Percentiles rank a stretch among this genome's conserved stretches.
Evolutionary conservation across 2,888 invertebrate species (phyloP).

Genomic region (Pristionchus entomophagus): DNA sequence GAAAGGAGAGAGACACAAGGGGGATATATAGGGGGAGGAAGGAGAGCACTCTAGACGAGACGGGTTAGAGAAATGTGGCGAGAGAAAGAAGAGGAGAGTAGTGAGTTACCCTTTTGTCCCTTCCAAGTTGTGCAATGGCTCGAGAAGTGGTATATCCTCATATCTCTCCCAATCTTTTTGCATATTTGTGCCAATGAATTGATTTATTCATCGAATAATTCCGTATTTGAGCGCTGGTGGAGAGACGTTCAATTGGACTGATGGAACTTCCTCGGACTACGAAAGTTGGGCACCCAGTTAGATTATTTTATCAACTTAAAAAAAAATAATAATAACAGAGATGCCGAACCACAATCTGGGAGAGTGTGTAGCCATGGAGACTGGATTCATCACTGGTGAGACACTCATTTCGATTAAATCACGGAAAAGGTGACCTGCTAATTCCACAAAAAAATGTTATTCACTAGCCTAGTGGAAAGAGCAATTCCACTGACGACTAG

Average conservation of each 20-base stretch:
- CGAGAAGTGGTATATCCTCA: no score
- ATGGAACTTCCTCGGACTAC: neutral
- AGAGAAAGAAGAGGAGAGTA: neutral
- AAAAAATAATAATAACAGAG: neutral
- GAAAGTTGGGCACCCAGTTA: neutral
- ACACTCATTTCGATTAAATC: no score
- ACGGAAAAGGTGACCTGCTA: no score
- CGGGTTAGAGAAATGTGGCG: neutral
- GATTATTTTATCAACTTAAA: neutral
- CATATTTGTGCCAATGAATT: no score
- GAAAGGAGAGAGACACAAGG: neutral
- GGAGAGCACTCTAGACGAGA: neutral
- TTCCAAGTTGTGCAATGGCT: no score
- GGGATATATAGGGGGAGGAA: neutral
- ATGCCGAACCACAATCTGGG: conserved; percentile 29
- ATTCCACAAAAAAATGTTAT: no score
- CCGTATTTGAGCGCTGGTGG: neutral
- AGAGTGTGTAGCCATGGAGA: conserved; percentile 21
- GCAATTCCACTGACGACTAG: no score
- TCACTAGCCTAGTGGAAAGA: no score
- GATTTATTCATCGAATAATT: no score
- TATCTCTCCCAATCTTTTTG: no score
- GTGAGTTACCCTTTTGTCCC: neutral
- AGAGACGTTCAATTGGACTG: conserved; percentile 21
- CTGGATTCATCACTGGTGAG: conserved; percentile 24